Evolutionary conservation across 2,888 invertebrate genomes (phyloP).

Genomic region (Petrolisthes cinctipes): DNA sequence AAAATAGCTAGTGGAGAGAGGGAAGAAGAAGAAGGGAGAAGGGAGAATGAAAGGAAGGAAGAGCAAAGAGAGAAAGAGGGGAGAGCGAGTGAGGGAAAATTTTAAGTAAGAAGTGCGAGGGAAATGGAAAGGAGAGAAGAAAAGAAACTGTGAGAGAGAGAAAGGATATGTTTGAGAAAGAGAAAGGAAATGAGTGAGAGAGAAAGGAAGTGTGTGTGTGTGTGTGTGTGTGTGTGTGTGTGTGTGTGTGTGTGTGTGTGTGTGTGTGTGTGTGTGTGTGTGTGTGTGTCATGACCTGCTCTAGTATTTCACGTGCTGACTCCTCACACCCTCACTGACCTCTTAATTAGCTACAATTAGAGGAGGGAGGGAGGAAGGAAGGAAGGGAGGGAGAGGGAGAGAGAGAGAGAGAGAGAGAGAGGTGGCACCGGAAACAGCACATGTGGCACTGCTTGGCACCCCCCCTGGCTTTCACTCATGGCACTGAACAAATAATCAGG

Average conservation of each 20-base stretch:
- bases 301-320: conserved; percentile 18
- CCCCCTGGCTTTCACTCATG: not conserved
- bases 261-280: conserved; percentile 15
- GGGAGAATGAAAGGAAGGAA: not conserved
- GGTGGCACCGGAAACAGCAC: conserved; percentile 36
- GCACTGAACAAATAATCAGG: too few species aligned
- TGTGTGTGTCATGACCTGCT: conserved; percentile 15
- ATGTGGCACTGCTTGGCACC: conserved; percentile 40
- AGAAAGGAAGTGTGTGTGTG: not conserved
- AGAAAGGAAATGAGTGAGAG: not conserved
- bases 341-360: conserved; percentile 56
- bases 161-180: not conserved
- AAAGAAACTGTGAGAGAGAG: too few species aligned
- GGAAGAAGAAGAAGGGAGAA: not conserved
- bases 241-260: not conserved
- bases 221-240: conserved; percentile 8
- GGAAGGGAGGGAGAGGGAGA: not conserved
- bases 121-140: not conserved
- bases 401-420: conserved; percentile 11
- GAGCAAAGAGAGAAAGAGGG: not conserved
- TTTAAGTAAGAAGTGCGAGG: not conserved
- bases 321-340: conserved; percentile 25
- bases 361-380: not conserved
- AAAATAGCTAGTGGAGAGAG: not conserved
- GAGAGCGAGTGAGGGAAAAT: not conserved